phyloP scores from a whole-genome alignment of 2,888 invertebrate genomes.

The Augochlorella aurata region DNA sequence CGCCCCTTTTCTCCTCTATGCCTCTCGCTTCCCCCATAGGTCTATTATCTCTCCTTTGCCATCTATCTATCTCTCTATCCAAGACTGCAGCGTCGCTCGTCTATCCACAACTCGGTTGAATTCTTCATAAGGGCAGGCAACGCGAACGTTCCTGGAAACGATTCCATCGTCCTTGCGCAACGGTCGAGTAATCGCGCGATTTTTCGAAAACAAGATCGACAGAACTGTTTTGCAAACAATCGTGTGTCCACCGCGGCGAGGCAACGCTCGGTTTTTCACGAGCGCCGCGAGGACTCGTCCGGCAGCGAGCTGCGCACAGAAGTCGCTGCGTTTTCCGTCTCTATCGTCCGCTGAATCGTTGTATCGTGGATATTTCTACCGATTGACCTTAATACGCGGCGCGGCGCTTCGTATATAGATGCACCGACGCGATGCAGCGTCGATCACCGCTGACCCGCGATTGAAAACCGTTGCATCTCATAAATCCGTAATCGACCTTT shows the following conservation, averaged over 20 bases:
- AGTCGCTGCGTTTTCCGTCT: conserved; percentile 44
- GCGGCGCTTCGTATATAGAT: conserved; percentile 36
- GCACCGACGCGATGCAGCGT: conserved; percentile 40
- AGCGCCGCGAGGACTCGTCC: conserved; percentile 1
- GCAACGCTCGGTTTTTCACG: neutral
- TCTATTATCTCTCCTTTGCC: conserved; percentile 48
- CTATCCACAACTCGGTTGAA: conserved; percentile 52
- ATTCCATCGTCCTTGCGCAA: conserved; percentile 36
- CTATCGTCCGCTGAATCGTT: conserved; percentile 32
- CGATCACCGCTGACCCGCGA: conserved; percentile 55
- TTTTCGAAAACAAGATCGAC: neutral
- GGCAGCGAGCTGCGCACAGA: conserved; percentile 29
- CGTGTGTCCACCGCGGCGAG: too few relatives aligned
- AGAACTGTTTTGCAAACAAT: too few relatives aligned
- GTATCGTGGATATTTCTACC: conserved; percentile 54
- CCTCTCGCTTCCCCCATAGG: conserved; percentile 34
- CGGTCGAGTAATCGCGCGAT: conserved; percentile 20
- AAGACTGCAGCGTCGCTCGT: conserved; percentile 45
- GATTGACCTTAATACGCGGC: conserved; percentile 64
- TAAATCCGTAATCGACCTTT: conserved; percentile 41
- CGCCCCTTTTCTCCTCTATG: conserved; percentile 18
- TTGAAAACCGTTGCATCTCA: conserved; percentile 52
- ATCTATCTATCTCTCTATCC: conserved; percentile 53
- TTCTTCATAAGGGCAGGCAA: conserved; percentile 55
- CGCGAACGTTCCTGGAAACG: conserved; percentile 49